Evolutionary conservation across 2,888 invertebrate species (phyloP).

Genomic region (Tubulanus polymorphus): DNA sequence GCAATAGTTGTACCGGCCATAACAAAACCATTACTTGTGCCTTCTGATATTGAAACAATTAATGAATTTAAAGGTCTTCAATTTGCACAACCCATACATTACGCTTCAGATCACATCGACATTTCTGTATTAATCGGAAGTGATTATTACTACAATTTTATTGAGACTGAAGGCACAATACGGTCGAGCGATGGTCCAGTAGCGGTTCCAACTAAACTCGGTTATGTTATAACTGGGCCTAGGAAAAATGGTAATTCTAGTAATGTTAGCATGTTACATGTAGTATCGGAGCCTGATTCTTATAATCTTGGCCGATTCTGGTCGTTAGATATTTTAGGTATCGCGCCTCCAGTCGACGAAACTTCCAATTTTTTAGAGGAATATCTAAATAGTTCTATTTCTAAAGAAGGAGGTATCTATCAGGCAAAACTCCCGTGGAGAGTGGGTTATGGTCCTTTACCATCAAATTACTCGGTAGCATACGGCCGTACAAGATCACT

Average conservation of each 20-base stretch:
- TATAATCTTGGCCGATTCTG: not conserved
- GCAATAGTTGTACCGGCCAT: too few relatives aligned
- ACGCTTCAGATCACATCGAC: too few relatives aligned
- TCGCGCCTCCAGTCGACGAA: not conserved
- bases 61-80: too few relatives aligned
- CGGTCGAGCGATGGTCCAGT: not conserved
- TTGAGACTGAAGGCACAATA: too few relatives aligned
- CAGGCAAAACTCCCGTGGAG: not conserved
- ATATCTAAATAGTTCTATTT: not conserved
- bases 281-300: not conserved
- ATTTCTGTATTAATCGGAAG: too few relatives aligned
- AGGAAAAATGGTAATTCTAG: not conserved
- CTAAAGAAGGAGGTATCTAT: not conserved
- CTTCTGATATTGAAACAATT: too few relatives aligned
- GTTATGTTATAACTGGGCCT: not conserved
- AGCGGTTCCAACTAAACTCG: not conserved
- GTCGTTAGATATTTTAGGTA: not conserved
- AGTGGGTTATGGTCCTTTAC: not conserved
- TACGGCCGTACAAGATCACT: conserved; percentile 1
- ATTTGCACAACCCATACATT: too few relatives aligned
- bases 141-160: too few relatives aligned
- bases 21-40: too few relatives aligned
- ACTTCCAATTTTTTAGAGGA: not conserved
- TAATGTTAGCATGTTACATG: not conserved
- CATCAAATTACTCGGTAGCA: not conserved